Evolutionary conservation across 1,140 invertebrate species (phyloP).

Genomic region (Pollicipes pollicipes): DNA sequence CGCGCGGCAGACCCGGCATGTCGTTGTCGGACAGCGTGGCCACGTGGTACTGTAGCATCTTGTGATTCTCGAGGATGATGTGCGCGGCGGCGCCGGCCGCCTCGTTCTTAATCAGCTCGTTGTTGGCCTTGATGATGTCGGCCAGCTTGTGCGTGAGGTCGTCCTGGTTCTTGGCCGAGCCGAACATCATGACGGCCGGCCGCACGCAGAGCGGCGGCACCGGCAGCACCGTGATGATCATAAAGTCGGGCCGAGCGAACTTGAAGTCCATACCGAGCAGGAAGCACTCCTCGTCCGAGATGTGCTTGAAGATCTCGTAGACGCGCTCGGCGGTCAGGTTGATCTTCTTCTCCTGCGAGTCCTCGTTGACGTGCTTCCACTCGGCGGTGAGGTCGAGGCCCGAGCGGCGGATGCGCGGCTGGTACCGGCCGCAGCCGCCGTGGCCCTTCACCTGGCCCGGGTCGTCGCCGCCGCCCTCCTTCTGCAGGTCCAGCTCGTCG

Average conservation of each 20-base stretch:
- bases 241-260: slow-evolving; percentile 95
- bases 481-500: slow-evolving; percentile 70
- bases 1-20: slow-evolving; percentile 90
- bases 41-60: slow-evolving; percentile 97
- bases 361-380: slow-evolving; percentile 97
- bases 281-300: slow-evolving; percentile 91
- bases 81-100: slow-evolving; percentile 88
- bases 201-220: slow-evolving; percentile 81
- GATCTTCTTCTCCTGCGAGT: slow-evolving; percentile 91
- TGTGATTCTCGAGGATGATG: slow-evolving; percentile 89
- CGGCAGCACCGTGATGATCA: slow-evolving; percentile 92
- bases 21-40: slow-evolving; percentile 96
- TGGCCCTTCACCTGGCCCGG: slow-evolving; percentile 44
- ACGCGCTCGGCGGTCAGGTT: slow-evolving; percentile 81
- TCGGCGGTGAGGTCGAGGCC: slow-evolving; percentile 87
- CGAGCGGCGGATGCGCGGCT: slow-evolving; percentile 71
- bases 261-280: slow-evolving; percentile 91
- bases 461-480: neutral
- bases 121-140: slow-evolving; percentile 97
- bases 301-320: slow-evolving; percentile 91
- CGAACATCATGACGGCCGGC: slow-evolving; percentile 98
- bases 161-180: slow-evolving; percentile 91
- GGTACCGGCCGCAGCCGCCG: slow-evolving; percentile 92
- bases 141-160: slow-evolving; percentile 97
- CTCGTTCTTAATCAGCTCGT: slow-evolving; percentile 89